These are phyloP conservation scores for Poecile atricapillus DNA, from an alignment of 2,113 vertebrate genomes.

Conservation along the genomic window DNA sequence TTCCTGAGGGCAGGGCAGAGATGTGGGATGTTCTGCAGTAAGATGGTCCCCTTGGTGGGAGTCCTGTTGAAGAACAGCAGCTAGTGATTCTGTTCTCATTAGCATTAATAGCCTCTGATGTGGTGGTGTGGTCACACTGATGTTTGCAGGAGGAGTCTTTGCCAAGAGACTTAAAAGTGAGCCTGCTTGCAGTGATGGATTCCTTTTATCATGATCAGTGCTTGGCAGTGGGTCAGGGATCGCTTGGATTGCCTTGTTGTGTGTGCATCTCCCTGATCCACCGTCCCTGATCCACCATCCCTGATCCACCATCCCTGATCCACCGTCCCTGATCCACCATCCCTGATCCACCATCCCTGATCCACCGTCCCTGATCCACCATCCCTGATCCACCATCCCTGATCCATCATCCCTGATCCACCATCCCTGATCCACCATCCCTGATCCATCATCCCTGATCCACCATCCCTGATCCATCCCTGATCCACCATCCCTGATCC, in stretches of 20 bases:
- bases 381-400: neutral
- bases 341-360: neutral
- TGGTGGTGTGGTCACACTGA: neutral
- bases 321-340: neutral
- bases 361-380: no score
- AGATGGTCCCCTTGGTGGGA: neutral
- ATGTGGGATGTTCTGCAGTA: fast-evolving
- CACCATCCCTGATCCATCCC: neutral
- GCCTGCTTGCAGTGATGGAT: neutral
- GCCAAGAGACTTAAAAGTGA: neutral
- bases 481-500: neutral
- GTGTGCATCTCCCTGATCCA: neutral
- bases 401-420: no score
- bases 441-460: no score
- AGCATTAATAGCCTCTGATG: neutral
- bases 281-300: neutral
- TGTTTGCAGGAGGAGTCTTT: neutral
- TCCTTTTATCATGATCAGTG: neutral
- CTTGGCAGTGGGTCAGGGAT: neutral
- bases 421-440: neutral
- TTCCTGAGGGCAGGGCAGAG: neutral
- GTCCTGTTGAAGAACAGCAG: neutral
- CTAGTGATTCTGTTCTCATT: neutral
- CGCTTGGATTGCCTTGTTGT: neutral
- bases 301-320: neutral